phyloP scores from a whole-genome alignment of 2,797 vertebrate genomes.

The Melanotaenia boesemani region DNA sequence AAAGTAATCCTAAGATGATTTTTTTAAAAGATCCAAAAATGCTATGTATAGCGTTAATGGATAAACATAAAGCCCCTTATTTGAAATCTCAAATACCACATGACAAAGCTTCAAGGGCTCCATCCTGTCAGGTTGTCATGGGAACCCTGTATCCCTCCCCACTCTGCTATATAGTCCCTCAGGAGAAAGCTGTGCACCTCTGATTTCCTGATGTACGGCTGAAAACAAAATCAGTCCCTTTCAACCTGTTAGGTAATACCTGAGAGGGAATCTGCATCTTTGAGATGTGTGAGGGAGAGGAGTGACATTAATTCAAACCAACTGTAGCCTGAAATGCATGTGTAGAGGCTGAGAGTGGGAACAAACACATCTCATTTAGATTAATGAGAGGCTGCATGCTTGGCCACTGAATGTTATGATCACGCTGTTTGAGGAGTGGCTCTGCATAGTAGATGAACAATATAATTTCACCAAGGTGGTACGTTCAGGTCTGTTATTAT shows the following conservation, averaged over 20 bases:
- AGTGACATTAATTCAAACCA: constrained; percentile 49
- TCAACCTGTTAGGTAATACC: constrained; percentile 52
- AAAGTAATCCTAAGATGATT: background rate
- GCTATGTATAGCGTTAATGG: constrained; percentile 22
- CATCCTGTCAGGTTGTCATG: constrained; percentile 91
- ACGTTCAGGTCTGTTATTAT: constrained; percentile 67
- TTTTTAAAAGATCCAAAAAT: constrained; percentile 5
- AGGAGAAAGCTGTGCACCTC: constrained; percentile 85
- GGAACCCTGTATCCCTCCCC: constrained; percentile 88
- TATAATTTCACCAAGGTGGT: constrained; percentile 75
- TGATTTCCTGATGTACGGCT: constrained; percentile 58
- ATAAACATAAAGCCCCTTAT: constrained; percentile 71
- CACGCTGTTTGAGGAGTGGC: constrained; percentile 75
- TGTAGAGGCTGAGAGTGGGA: constrained; percentile 57
- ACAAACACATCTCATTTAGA: constrained; percentile 72
- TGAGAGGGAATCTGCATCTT: constrained; percentile 16
- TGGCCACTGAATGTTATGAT: constrained; percentile 66
- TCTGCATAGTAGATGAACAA: constrained; percentile 67
- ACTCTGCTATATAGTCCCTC: constrained; percentile 86
- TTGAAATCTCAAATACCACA: constrained; percentile 88
- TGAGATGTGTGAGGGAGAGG: constrained; percentile 25
- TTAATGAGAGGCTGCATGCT: constrained; percentile 72
- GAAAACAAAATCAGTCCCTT: constrained; percentile 60
- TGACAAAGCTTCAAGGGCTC: constrained; percentile 89
- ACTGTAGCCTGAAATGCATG: constrained; percentile 47